Base-by-base conservation (phyloP, 2,888 invertebrate genomes). In the Temnothorax ravouxi region DNA sequence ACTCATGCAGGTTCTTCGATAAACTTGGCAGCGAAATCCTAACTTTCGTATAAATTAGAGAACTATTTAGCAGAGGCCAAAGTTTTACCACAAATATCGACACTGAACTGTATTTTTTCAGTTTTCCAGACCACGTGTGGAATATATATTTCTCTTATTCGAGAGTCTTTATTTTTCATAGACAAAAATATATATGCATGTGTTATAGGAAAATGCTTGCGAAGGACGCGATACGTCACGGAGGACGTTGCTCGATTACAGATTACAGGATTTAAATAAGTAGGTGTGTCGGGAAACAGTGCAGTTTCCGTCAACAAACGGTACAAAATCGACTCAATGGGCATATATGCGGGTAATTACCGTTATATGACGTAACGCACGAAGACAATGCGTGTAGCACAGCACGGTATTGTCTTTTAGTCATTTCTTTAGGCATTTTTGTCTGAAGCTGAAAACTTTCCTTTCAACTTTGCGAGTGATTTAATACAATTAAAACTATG, bases 281-380 rank as follows among this genome's bases (percentile, higher is more conserved):
- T 85, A 67, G 79, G 81, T 11, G 67, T 67, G 75, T 56, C 52
- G 72, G 47, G 47, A 69, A 67, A 84, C 81, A 79, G 77, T 87
- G 71, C 83, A 77, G 84, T 85, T 86, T 85, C 86, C 82, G 87
- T 66, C 74, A 76, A 74, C 59, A 61, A 80, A 69, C 81, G 72
- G 83, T 67, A 84, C 18, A 52, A 62, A 74, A 75, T 83, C 76
- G 44, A 71, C 83, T 64, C 29, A 29, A 66, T 8, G 8, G 59
- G 61, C 34, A 80, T 59, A 41, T 62, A 85, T 87, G 84, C 82
- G 88, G 86, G 88, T 67, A 85, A 84, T 86, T 76, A 88, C 88
- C 69, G 89, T 89, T 88, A 88, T 38, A 25, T 50, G 34, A 18
- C 21, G n/a, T 52, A 72, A 75, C 34, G n/a, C 38, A 44, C 41